phyloP scores from a whole-genome alignment of 2,888 invertebrate species.

The Clistopyga incitator region DNA sequence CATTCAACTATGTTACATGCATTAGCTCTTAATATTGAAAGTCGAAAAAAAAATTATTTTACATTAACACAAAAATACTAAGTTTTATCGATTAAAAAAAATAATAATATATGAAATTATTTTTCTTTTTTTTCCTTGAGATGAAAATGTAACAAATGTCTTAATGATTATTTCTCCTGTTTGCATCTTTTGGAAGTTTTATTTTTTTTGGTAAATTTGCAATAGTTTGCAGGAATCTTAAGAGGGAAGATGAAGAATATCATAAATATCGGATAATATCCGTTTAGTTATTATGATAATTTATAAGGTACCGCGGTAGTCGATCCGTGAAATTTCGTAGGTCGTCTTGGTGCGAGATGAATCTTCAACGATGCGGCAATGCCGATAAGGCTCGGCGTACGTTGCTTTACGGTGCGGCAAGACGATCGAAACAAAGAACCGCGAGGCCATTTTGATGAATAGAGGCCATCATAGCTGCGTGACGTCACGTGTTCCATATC shows the following conservation, averaged over 20 bases:
- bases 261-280: conserved; percentile 15
- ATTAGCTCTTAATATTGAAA: no score
- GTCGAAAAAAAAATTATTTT: not conserved
- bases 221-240: not conserved
- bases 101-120: not conserved
- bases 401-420: conserved; percentile 25
- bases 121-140: not conserved
- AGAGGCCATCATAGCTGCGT: conserved; percentile 87
- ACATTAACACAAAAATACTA: no score
- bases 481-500: conserved; percentile 82
- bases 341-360: conserved; percentile 57
- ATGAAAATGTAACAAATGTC: not conserved
- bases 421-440: conserved; percentile 75
- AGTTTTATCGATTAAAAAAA: no score
- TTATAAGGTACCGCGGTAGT: conserved; percentile 54
- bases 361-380: conserved; percentile 55
- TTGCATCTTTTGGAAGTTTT: not conserved
- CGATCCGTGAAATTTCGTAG: conserved; percentile 54
- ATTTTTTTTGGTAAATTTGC: not conserved
- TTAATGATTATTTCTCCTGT: not conserved
- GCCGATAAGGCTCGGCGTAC: conserved; percentile 32
- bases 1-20: no score
- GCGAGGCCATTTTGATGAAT: conserved; percentile 87
- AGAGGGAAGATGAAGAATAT: not conserved
- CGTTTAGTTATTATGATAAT: conserved; percentile 57